These are phyloP conservation scores for Podarcis muralis DNA, from an alignment of 2,113 vertebrate species.

Conservation along the genomic window DNA sequence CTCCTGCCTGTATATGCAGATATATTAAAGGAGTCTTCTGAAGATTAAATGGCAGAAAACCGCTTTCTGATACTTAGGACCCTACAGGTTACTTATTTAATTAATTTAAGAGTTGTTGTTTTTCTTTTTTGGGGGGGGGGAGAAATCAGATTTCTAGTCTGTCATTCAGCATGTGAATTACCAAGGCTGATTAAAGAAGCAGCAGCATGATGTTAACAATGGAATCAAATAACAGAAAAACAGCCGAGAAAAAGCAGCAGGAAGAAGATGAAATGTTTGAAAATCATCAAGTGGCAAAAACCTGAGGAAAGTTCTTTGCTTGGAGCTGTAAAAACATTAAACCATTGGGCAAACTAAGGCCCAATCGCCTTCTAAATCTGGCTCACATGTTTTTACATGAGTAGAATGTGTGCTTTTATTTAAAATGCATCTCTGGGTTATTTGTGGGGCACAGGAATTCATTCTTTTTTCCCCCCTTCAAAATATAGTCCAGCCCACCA, in stretches of 20 bases:
- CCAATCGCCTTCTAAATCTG: too few relatives aligned
- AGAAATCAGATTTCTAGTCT: neutral
- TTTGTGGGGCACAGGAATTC: too few relatives aligned
- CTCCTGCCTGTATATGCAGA: constrained; percentile 10
- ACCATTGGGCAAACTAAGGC: too few relatives aligned
- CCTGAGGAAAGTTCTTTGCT: neutral
- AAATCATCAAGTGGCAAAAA: neutral
- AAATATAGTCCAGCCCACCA: too few relatives aligned
- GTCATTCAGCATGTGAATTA: neutral
- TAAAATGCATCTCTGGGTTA: too few relatives aligned
- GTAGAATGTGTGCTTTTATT: too few relatives aligned
- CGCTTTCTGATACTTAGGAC: neutral
- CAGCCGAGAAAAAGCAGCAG: neutral
- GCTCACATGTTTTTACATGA: too few relatives aligned
- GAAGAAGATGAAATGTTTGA: neutral
- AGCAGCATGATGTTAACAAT: neutral
- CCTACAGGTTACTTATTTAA: neutral
- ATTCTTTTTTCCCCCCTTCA: too few relatives aligned
- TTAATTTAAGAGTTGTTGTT: neutral
- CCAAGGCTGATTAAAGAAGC: neutral
- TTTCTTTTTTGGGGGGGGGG: neutral
- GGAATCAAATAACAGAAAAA: neutral
- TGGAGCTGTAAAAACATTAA: neutral
- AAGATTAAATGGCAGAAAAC: neutral
- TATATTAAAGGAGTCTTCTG: constrained; percentile 1